Evolutionary conservation across 2,888 invertebrate genomes (phyloP).

Genomic region (Pyrocoelia pectoralis): DNA sequence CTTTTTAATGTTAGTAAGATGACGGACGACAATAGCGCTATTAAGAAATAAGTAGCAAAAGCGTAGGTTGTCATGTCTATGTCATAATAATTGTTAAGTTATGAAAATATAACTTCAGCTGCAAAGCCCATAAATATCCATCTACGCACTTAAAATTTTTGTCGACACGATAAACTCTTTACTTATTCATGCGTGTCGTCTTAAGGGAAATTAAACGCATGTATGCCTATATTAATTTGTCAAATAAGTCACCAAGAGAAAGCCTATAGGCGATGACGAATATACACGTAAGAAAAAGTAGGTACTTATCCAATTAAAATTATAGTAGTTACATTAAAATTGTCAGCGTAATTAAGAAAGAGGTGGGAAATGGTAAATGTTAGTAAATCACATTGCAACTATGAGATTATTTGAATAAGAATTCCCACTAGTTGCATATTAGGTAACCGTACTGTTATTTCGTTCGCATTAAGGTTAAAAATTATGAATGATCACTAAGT

Average conservation of each 20-base stretch:
- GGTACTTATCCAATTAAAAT: constrained; percentile 1
- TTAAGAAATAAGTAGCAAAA: too few relatives aligned
- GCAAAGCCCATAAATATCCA: too few relatives aligned
- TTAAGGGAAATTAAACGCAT: constrained; percentile 9
- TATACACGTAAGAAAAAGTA: too few relatives aligned
- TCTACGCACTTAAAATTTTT: background rate
- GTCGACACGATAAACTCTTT: constrained; percentile 11
- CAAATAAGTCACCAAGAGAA: constrained; percentile 1
- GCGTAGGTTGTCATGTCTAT: too few relatives aligned
- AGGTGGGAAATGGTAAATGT: constrained; percentile 44
- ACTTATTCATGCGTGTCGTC: constrained; percentile 23
- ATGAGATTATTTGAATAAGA: constrained; percentile 24
- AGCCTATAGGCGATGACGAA: background rate
- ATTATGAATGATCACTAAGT: background rate
- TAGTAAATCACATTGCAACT: constrained; percentile 39
- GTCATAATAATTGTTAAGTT: too few relatives aligned
- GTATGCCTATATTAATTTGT: constrained; percentile 1
- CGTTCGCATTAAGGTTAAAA: background rate
- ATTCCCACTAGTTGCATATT: constrained; percentile 15
- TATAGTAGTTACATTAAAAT: background rate
- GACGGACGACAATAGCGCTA: too few relatives aligned
- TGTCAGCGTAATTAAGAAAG: constrained; percentile 16
- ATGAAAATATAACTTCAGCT: too few relatives aligned
- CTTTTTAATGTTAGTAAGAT: too few relatives aligned
- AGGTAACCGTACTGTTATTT: constrained; percentile 1